A percentile compares a stretch with the other conserved stretches of the same genome.
Evolutionary conservation across 1,140 invertebrate genomes (phyloP).

Genomic region (Bombus fervidus): DNA sequence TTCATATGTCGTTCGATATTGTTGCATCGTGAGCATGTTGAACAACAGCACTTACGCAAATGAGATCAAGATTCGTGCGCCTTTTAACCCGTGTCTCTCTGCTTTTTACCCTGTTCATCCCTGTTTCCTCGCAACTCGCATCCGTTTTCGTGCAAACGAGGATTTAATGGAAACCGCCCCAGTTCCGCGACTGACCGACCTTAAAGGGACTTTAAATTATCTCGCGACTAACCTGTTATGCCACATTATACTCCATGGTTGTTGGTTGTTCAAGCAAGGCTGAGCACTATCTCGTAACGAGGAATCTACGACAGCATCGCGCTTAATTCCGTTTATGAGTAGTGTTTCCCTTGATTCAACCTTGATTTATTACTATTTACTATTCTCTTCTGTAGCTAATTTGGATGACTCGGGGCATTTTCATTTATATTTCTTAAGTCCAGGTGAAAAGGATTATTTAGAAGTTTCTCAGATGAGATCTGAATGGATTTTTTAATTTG

Average conservation of each 20-base stretch:
- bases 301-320: not conserved
- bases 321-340: not conserved
- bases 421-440: not conserved
- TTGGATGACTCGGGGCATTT: not conserved
- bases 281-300: not conserved
- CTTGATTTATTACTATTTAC: not conserved
- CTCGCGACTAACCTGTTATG: constrained; percentile 50
- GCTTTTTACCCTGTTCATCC: constrained; percentile 28
- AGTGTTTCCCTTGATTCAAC: not conserved
- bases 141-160: constrained; percentile 40
- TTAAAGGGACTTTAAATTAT: constrained; percentile 67
- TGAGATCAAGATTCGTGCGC: constrained; percentile 57
- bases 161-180: constrained; percentile 62
- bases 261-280: constrained; percentile 26
- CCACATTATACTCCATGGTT: constrained; percentile 6
- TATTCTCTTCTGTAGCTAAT: not conserved
- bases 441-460: not conserved
- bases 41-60: constrained; percentile 68
- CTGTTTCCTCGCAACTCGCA: constrained; percentile 8
- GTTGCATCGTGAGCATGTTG: not conserved
- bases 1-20: not conserved
- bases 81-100: constrained; percentile 49
- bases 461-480: no score
- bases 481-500: no score
- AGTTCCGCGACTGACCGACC: constrained; percentile 56